phyloP scores from a whole-genome alignment of 1,140 invertebrate species.

The Batillaria attramentaria region DNA sequence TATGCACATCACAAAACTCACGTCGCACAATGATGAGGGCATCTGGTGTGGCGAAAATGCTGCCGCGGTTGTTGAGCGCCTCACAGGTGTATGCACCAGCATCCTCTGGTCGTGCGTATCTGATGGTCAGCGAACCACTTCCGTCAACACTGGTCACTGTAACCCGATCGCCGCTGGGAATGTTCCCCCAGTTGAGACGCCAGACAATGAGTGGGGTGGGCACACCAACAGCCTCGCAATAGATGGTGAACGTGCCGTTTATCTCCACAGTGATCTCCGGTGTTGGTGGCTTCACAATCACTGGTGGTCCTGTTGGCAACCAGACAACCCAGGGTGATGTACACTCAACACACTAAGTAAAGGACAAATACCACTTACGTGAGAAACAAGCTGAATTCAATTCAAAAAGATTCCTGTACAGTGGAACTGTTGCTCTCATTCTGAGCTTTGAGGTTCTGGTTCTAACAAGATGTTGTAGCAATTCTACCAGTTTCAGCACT shows the following conservation, averaged over 20 bases:
- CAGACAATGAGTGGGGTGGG: slow-evolving; percentile 94
- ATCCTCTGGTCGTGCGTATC: slow-evolving; percentile 80
- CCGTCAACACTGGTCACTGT: slow-evolving; percentile 82
- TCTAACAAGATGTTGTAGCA: too few relatives aligned
- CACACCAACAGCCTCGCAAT: slow-evolving; percentile 89
- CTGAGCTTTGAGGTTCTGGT: too few relatives aligned
- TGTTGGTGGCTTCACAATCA: slow-evolving; percentile 81
- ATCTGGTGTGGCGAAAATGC: slow-evolving; percentile 90
- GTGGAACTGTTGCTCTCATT: too few relatives aligned
- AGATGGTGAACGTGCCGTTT: slow-evolving; percentile 83
- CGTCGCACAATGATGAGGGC: slow-evolving; percentile 87
- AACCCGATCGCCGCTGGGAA: slow-evolving; percentile 86
- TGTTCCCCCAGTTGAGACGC: slow-evolving; percentile 97
- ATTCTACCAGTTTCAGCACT: too few relatives aligned
- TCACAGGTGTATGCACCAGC: slow-evolving; percentile 98
- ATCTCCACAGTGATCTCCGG: slow-evolving; percentile 77
- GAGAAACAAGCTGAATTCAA: too few relatives aligned
- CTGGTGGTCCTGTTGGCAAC: too few relatives aligned
- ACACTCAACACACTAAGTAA: too few relatives aligned
- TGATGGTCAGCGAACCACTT: slow-evolving; percentile 86
- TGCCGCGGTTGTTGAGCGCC: slow-evolving; percentile 89
- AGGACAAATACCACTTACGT: too few relatives aligned
- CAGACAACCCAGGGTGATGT: too few relatives aligned
- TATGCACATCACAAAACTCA: slow-evolving; percentile 56
- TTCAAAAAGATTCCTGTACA: too few relatives aligned